These are phyloP conservation scores for Notoglanidium macrostoma DNA, from an alignment of 2,797 vertebrate species.

Conservation along the genomic window DNA sequence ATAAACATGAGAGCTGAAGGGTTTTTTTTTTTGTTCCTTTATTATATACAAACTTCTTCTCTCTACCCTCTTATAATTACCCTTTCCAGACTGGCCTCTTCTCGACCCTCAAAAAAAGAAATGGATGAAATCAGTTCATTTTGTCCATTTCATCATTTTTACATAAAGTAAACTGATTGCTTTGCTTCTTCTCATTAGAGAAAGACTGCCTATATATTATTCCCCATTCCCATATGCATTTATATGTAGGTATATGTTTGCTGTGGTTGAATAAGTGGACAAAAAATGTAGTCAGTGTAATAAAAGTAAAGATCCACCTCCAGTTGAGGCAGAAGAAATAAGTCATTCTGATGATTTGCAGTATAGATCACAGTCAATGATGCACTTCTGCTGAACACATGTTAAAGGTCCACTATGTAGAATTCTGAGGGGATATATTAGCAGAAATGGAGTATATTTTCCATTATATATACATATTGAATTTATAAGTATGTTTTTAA, in stretches of 20 bases:
- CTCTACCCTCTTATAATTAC: not conserved
- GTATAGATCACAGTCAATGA: not conserved
- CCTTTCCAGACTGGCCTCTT: not conserved
- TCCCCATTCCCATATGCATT: conserved; percentile 43
- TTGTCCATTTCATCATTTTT: not conserved
- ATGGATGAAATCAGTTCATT: conserved; percentile 17
- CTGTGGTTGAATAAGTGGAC: not conserved
- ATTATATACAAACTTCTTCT: not conserved
- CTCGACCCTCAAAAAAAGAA: not conserved
- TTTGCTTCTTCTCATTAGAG: conserved; percentile 55
- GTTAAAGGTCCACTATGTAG: not conserved
- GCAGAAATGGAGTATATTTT: too few relatives aligned
- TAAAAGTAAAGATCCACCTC: not conserved
- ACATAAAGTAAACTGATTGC: not conserved
- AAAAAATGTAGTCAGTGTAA: not conserved
- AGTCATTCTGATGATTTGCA: not conserved
- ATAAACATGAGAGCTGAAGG: not conserved
- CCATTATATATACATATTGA: too few relatives aligned
- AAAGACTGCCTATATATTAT: conserved; percentile 45
- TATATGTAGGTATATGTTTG: conserved; percentile 1
- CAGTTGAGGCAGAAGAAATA: not conserved
- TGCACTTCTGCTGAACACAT: not conserved
- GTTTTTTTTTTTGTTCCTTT: not conserved
- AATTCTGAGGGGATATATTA: too few relatives aligned
- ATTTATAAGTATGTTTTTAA: too few relatives aligned